Percentiles rank a stretch among this genome's conserved stretches.
Evolutionary conservation across 2,797 vertebrate genomes (phyloP).

Genomic region (Acipenser ruthenus): DNA sequence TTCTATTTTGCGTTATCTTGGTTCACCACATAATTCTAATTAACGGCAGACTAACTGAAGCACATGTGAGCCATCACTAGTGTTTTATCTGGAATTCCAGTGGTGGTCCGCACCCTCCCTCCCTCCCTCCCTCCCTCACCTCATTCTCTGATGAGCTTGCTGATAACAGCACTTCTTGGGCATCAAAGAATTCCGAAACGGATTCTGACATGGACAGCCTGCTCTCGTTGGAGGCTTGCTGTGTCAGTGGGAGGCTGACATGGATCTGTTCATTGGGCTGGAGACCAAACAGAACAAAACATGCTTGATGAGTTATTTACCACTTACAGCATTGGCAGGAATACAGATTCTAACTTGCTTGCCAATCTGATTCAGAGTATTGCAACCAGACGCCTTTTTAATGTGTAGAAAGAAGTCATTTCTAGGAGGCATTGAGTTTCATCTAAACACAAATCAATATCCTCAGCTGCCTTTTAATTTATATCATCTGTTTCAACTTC

Average conservation of each 20-base stretch:
- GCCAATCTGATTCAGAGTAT: too few species aligned
- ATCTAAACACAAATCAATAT: too few species aligned
- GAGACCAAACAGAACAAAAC: constrained; percentile 22
- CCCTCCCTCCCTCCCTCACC: constrained; percentile 50
- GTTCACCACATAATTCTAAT: constrained; percentile 24
- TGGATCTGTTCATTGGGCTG: constrained; percentile 80
- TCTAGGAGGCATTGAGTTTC: too few species aligned
- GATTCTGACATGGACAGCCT: constrained; percentile 98
- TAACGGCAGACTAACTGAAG: constrained; percentile 33
- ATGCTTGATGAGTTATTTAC: neutral
- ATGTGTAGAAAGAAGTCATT: too few species aligned
- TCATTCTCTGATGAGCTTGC: constrained; percentile 98
- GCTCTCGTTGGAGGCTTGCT: constrained; percentile 93
- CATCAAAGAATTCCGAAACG: constrained; percentile 96
- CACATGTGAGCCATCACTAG: constrained; percentile 13
- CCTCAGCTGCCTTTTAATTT: too few species aligned
- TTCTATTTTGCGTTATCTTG: constrained; percentile 11
- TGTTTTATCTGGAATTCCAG: constrained; percentile 26
- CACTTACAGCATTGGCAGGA: too few species aligned
- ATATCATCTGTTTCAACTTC: too few species aligned
- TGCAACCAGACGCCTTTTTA: too few species aligned
- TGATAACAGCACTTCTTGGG: constrained; percentile 95
- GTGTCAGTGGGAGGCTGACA: constrained; percentile 84
- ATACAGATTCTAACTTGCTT: too few species aligned
- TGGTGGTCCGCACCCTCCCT: constrained; percentile 5